These are phyloP conservation scores for Orycteropus afer DNA, from an alignment of 2,113 vertebrate species.

Conservation along the genomic window DNA sequence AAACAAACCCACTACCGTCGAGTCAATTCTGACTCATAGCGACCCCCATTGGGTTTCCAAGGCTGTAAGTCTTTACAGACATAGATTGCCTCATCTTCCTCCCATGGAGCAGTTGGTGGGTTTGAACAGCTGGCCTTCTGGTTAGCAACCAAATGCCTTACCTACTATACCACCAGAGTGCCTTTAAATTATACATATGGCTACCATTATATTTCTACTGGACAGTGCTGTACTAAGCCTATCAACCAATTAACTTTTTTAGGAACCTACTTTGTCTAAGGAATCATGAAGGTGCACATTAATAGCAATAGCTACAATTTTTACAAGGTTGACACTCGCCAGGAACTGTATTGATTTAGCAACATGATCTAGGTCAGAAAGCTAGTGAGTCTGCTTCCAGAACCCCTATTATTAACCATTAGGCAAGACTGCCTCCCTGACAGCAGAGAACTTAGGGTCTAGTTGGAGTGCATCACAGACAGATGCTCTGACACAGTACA, in stretches of 20 bases:
- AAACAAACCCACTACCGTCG: too few relatives aligned
- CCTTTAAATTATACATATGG: not conserved
- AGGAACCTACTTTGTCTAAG: not conserved
- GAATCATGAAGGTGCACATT: not conserved
- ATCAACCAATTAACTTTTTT: conserved; percentile 22
- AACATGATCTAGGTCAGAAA: conserved; percentile 42
- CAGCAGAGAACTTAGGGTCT: not conserved
- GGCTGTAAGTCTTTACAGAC: too few relatives aligned
- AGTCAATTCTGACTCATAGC: too few relatives aligned
- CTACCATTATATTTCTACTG: not conserved
- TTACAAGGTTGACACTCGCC: conserved; percentile 29
- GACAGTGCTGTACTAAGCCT: not conserved
- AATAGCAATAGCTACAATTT: conserved; percentile 20
- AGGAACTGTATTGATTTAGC: conserved; percentile 31
- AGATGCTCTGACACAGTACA: not conserved
- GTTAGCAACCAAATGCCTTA: too few relatives aligned
- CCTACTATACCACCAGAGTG: too few relatives aligned
- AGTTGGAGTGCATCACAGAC: not conserved
- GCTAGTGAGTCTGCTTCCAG: not conserved
- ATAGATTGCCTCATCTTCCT: too few relatives aligned
- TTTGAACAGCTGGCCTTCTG: too few relatives aligned
- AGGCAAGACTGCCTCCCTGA: conserved; percentile 12
- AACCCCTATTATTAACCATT: conserved; percentile 7
- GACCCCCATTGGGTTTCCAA: too few relatives aligned
- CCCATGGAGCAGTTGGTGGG: too few relatives aligned